Evolutionary conservation across 2,797 vertebrate genomes (phyloP).

Genomic region (Pipistrellus nathusii): DNA sequence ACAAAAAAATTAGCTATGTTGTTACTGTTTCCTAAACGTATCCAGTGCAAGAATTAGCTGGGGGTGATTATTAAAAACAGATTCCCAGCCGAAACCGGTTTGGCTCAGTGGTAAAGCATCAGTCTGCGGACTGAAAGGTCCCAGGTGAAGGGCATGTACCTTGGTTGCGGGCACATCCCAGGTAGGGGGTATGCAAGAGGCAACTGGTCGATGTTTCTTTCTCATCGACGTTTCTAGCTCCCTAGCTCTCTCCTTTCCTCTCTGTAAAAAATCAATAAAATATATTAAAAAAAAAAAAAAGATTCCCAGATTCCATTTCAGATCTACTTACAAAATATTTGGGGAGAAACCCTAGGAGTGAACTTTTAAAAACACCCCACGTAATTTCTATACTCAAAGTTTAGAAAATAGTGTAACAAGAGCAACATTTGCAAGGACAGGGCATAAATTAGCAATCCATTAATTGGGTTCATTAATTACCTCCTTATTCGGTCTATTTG

Average conservation of each 20-base stretch:
- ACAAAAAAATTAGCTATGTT: conserved; percentile 10
- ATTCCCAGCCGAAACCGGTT: too few relatives aligned
- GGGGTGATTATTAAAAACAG: not conserved
- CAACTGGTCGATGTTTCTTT: too few relatives aligned
- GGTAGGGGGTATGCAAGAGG: too few relatives aligned
- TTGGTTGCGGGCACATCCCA: too few relatives aligned
- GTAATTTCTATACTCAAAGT: not conserved
- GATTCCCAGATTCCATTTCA: not conserved
- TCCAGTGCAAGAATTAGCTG: not conserved
- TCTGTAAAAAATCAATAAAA: too few relatives aligned
- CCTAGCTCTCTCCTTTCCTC: too few relatives aligned
- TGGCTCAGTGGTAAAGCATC: too few relatives aligned
- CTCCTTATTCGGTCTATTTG: not conserved
- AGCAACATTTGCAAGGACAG: not conserved
- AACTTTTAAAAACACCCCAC: conserved; percentile 1
- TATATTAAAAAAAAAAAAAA: too few relatives aligned
- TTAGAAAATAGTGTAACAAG: conserved; percentile 29
- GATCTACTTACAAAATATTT: conserved; percentile 10
- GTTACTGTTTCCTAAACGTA: not conserved
- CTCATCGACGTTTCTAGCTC: too few relatives aligned
- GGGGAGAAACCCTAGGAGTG: not conserved
- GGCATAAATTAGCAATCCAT: conserved; percentile 9
- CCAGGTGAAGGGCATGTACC: too few relatives aligned
- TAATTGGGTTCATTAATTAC: not conserved
- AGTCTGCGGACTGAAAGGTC: too few relatives aligned